Conservation (phyloP, 30 jellyfish, hydroid and myxozoan genomes). For the Nemopilema nomurai region DNA sequence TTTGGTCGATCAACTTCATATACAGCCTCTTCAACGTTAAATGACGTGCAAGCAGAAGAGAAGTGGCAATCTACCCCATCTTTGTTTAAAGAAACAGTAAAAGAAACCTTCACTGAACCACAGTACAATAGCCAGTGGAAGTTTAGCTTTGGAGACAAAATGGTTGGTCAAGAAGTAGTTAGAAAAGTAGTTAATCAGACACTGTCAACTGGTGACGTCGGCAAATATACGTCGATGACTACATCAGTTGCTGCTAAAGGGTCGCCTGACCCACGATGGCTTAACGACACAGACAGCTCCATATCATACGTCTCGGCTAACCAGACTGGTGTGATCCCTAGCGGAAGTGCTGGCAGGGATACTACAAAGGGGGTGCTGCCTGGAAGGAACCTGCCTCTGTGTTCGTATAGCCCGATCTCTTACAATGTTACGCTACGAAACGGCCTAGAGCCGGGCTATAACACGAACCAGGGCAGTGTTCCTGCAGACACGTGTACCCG, state of each 20-base stretch:
- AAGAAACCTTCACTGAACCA: not conserved
- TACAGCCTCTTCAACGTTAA: not conserved
- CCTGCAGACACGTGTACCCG: conserved; percentile 77
- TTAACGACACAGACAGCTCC: conserved; percentile 67
- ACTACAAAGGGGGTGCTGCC: not conserved
- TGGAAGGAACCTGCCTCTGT: conserved; percentile 88
- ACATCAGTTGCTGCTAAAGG: conserved; percentile 4
- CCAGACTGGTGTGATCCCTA: conserved; percentile 43
- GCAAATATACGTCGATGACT: not conserved
- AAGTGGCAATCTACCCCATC: not conserved
- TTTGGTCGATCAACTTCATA: not conserved
- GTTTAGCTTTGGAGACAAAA: conserved; percentile 16
- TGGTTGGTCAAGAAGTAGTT: conserved; percentile 22
- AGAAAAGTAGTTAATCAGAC: conserved; percentile 1
- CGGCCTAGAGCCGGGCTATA: conserved; percentile 99
- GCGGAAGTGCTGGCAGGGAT: not conserved
- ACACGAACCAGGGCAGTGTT: conserved; percentile 95
- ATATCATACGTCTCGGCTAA: conserved; percentile 42
- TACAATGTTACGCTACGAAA: conserved; percentile 99
- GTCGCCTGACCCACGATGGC: conserved; percentile 57
- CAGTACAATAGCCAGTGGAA: not conserved
- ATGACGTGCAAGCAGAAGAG: not conserved
- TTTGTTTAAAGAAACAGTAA: not conserved
- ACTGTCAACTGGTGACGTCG: not conserved
- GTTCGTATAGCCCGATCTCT: conserved; percentile 99